phyloP scores from a whole-genome alignment of 2,888 invertebrate genomes.

The Conus canariensis region DNA sequence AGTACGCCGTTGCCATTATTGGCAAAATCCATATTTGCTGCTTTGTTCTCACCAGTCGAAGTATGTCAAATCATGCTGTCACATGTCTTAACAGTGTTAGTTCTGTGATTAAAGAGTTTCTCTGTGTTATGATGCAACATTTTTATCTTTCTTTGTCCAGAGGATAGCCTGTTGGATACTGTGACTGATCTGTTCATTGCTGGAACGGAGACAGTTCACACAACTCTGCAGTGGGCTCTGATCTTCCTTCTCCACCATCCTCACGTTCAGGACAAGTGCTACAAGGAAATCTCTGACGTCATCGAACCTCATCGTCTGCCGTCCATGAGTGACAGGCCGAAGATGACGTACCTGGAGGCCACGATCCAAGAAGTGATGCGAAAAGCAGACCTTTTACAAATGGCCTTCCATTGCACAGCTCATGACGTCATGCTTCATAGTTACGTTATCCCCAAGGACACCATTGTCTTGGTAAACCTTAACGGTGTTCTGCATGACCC shows the following conservation, averaged over 20 bases:
- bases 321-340: conserved; percentile 53
- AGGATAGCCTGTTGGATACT: background rate
- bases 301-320: conserved; percentile 69
- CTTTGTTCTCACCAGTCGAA: too few species aligned
- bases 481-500: conserved; percentile 61
- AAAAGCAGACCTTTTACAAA: conserved; percentile 60
- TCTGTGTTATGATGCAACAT: too few species aligned
- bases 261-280: conserved; percentile 78
- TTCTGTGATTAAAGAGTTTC: too few species aligned
- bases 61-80: too few species aligned
- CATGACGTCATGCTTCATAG: conserved; percentile 65
- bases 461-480: conserved; percentile 58
- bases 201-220: conserved; percentile 86
- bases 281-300: conserved; percentile 64
- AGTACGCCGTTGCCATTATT: too few species aligned
- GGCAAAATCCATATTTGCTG: too few species aligned
- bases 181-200: conserved; percentile 63
- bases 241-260: conserved; percentile 89
- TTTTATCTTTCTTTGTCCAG: background rate
- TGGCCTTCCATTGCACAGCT: conserved; percentile 53
- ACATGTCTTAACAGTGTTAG: too few species aligned
- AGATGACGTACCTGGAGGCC: conserved; percentile 65
- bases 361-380: conserved; percentile 66
- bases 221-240: conserved; percentile 92
- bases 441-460: conserved; percentile 68